A percentile compares a stretch with the other conserved stretches of the same genome.
Conservation (phyloP, 2,113 vertebrate species). For the Bungarus multicinctus region DNA sequence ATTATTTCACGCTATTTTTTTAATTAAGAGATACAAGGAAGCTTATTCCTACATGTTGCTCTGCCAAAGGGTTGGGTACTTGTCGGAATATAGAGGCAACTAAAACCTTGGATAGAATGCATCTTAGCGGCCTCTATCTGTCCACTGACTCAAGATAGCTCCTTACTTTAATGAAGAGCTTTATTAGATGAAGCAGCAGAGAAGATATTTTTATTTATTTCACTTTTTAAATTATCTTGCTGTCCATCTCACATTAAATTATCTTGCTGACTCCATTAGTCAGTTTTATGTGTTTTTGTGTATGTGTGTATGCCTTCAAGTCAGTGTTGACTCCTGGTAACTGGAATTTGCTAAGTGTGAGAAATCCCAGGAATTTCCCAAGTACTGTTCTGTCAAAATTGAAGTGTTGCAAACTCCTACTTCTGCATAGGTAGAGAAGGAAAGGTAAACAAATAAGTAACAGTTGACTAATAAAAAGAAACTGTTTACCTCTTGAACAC, state of each 20-base stretch:
- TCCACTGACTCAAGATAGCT: background rate
- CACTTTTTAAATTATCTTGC: background rate
- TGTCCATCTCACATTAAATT: background rate
- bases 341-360: background rate
- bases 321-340: background rate
- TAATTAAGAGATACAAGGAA: background rate
- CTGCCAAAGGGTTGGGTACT: background rate
- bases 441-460: slow-evolving; percentile 20
- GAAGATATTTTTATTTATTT: background rate
- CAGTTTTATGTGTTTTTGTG: background rate
- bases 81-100: background rate
- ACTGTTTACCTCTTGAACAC: slow-evolving; percentile 87
- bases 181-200: background rate
- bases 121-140: background rate
- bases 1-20: background rate
- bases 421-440: slow-evolving; percentile 24
- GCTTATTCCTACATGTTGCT: background rate
- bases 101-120: background rate
- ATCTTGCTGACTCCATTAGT: background rate
- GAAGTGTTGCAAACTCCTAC: background rate
- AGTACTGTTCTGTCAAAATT: background rate
- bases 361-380: background rate
- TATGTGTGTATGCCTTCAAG: background rate
- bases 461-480: slow-evolving; percentile 22
- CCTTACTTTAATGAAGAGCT: background rate